Evolutionary conservation across 2,888 invertebrate species (phyloP).

Genomic region (Euzetes globulus): DNA sequence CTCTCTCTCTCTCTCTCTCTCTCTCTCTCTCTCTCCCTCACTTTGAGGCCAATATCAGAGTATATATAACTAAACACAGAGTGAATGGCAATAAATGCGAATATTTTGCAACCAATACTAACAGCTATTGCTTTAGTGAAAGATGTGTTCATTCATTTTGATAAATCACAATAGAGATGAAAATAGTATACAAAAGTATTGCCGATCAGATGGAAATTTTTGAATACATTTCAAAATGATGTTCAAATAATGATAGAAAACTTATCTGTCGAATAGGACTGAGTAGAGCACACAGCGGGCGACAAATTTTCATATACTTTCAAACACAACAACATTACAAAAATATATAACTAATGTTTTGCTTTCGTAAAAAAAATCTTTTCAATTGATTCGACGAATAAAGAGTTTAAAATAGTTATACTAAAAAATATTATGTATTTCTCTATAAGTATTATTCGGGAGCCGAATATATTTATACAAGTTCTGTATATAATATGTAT

Average conservation of each 20-base stretch:
- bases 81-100: conserved; percentile 8
- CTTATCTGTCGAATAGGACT: neutral
- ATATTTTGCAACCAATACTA: conserved; percentile 18
- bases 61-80: neutral
- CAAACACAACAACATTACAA: neutral
- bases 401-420: conserved; percentile 21
- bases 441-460: neutral
- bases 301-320: conserved; percentile 25
- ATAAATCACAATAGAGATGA: conserved; percentile 19
- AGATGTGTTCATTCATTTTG: conserved; percentile 23
- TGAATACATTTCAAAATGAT: conserved; percentile 19
- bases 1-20: neutral
- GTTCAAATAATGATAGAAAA: conserved; percentile 27
- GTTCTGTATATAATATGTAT: conserved; percentile 13
- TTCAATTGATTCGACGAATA: conserved; percentile 16
- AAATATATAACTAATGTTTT: conserved; percentile 11
- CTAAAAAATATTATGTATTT: conserved; percentile 1
- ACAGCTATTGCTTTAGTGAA: neutral
- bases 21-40: conserved; percentile 12
- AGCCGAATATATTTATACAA: neutral
- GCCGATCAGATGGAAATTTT: conserved; percentile 19
- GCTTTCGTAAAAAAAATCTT: conserved; percentile 6
- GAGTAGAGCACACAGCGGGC: conserved; percentile 21
- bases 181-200: conserved; percentile 4
- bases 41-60: neutral